phyloP scores from a whole-genome alignment of 2,888 invertebrate genomes.

The Brachyptera putata region DNA sequence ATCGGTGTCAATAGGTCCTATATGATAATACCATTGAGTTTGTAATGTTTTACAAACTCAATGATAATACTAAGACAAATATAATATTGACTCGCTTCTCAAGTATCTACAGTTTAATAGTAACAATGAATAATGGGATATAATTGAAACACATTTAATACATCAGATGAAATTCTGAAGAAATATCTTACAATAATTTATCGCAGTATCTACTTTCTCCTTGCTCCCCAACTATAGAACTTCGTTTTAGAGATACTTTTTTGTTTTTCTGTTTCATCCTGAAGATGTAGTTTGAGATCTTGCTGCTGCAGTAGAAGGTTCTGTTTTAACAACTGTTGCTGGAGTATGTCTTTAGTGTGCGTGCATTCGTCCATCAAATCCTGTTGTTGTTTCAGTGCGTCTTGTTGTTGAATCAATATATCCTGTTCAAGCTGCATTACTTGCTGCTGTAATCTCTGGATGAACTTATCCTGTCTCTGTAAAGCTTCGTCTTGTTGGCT shows the following conservation, averaged over 20 bases:
- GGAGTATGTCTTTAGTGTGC: not conserved
- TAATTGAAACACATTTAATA: no score
- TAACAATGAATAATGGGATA: no score
- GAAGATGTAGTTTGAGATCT: not conserved
- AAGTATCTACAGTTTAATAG: no score
- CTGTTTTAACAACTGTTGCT: constrained; percentile 12
- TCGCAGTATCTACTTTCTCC: not conserved
- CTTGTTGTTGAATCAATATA: not conserved
- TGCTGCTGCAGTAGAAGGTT: constrained; percentile 5
- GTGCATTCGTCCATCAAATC: not conserved
- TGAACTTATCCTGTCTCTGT: constrained; percentile 9
- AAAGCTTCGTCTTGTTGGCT: not conserved
- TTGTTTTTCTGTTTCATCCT: constrained; percentile 3
- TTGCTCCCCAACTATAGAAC: constrained; percentile 6
- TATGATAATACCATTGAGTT: no score
- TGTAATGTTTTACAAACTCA: no score
- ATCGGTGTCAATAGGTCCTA: no score
- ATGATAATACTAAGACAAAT: no score
- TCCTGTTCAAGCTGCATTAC: constrained; percentile 5
- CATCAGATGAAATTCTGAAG: no score
- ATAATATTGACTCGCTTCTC: no score
- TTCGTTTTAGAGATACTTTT: not conserved
- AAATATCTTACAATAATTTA: no score
- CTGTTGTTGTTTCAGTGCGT: not conserved
- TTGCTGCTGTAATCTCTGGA: constrained; percentile 7